Conservation (phyloP, 2,797 vertebrate genomes). For the Pteropus rufus region DNA sequence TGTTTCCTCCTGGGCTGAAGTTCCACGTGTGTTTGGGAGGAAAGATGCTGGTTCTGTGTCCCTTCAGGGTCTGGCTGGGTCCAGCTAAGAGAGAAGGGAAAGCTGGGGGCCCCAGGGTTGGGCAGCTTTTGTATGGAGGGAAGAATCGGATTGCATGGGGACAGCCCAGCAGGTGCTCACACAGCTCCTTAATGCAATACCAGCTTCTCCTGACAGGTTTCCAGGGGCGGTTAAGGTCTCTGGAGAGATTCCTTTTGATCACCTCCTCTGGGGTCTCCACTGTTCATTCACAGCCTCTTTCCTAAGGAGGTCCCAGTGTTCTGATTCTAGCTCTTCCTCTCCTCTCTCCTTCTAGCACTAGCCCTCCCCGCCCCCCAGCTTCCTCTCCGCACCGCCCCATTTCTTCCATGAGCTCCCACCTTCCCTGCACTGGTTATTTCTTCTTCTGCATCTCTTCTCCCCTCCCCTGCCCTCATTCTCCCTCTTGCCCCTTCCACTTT, state of each 20-base stretch:
- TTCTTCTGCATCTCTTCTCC: background rate
- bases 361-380: background rate
- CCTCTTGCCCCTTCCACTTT: accelerated
- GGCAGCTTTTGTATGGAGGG: background rate
- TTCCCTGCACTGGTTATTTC: background rate
- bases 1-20: conserved; percentile 52
- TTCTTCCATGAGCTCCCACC: background rate
- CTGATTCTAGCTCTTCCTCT: background rate
- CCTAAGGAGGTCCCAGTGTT: background rate
- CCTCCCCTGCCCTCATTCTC: background rate
- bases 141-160: background rate
- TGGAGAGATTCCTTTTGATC: background rate
- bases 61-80: conserved; percentile 1
- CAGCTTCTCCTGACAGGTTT: background rate
- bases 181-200: background rate
- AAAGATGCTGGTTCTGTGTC: conserved; percentile 46
- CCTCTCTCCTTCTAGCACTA: too few relatives aligned
- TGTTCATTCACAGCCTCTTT: background rate
- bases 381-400: background rate
- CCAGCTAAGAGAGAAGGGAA: background rate
- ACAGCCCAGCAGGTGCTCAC: too few relatives aligned
- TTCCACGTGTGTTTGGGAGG: conserved; percentile 50
- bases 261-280: background rate
- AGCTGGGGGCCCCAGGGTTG: background rate
- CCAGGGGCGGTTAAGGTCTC: background rate